Percentiles rank a stretch among this genome's conserved stretches.
phyloP scores from a whole-genome alignment of 30 jellyfish, hydroid and myxozoan genomes.

The Cassiopea andromeda region DNA sequence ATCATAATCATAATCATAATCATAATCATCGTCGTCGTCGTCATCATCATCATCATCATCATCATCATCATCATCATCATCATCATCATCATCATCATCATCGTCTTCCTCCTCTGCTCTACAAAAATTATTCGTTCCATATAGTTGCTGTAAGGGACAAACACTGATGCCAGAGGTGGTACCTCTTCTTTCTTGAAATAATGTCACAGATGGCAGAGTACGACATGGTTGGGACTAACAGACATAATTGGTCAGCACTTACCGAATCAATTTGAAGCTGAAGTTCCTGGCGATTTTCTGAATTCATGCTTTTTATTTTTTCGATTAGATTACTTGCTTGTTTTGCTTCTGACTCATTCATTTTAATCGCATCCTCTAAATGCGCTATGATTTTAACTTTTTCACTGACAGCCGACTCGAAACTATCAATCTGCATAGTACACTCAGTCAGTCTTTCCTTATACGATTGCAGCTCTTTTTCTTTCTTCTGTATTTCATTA shows the following conservation, averaged over 20 bases:
- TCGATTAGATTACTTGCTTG: slow-evolving; percentile 56
- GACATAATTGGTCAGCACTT: not conserved
- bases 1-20: not conserved
- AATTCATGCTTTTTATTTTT: slow-evolving; percentile 70
- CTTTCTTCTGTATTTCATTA: not conserved
- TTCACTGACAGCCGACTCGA: slow-evolving; percentile 55
- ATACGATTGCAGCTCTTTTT: slow-evolving; percentile 31
- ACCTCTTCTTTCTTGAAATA: too few relatives aligned
- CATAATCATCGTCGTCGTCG: not conserved
- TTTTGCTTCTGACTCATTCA: slow-evolving; percentile 71
- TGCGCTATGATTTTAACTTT: slow-evolving; percentile 30
- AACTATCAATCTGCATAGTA: slow-evolving; percentile 29
- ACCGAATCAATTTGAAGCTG: slow-evolving; percentile 79
- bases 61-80: too few relatives aligned
- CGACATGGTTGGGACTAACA: too few relatives aligned
- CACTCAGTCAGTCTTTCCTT: slow-evolving; percentile 24
- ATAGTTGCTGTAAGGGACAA: too few relatives aligned
- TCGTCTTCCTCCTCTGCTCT: too few relatives aligned
- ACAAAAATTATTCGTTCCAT: too few relatives aligned
- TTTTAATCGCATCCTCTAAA: slow-evolving; percentile 45
- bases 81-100: too few relatives aligned
- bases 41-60: not conserved
- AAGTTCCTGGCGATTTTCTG: slow-evolving; percentile 86
- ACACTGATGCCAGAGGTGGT: too few relatives aligned
- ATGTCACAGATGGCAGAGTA: too few relatives aligned